Percentiles rank a stretch among this genome's conserved stretches.
Evolutionary conservation across 2,888 invertebrate genomes (phyloP).

Genomic region (Proisotoma minuta): DNA sequence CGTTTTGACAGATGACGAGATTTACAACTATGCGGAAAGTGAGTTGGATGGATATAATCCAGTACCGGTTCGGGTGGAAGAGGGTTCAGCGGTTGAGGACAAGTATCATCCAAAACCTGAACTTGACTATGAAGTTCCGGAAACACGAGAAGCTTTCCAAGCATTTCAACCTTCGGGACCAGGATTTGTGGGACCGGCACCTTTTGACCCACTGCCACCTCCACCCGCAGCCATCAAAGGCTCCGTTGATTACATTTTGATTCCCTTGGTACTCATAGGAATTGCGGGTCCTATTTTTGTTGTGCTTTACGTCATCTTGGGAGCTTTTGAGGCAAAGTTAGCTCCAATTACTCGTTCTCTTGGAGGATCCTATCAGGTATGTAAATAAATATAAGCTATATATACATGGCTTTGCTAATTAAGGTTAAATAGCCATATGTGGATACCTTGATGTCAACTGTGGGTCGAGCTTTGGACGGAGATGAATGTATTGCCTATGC

Average conservation of each 20-base stretch:
- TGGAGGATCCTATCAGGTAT: neutral
- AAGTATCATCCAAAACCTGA: constrained; percentile 2
- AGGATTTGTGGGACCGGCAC: constrained; percentile 17
- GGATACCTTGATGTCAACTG: constrained; percentile 23
- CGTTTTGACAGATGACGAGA: neutral
- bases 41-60: constrained; percentile 9
- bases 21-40: neutral
- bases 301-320: constrained; percentile 45
- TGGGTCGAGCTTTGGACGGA: constrained; percentile 34
- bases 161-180: constrained; percentile 8
- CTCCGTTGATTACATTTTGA: constrained; percentile 45
- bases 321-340: constrained; percentile 43
- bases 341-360: constrained; percentile 38
- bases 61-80: neutral
- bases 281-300: constrained; percentile 47
- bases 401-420: neutral
- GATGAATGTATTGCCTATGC: constrained; percentile 41
- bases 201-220: constrained; percentile 18
- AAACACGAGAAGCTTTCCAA: neutral
- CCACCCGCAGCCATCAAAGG: constrained; percentile 42
- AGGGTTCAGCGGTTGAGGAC: neutral
- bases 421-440: constrained; percentile 27
- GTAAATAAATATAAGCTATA: neutral
- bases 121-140: neutral
- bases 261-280: constrained; percentile 45